Conservation (phyloP, 1,140 invertebrate genomes). For the Portunus trituberculatus region DNA sequence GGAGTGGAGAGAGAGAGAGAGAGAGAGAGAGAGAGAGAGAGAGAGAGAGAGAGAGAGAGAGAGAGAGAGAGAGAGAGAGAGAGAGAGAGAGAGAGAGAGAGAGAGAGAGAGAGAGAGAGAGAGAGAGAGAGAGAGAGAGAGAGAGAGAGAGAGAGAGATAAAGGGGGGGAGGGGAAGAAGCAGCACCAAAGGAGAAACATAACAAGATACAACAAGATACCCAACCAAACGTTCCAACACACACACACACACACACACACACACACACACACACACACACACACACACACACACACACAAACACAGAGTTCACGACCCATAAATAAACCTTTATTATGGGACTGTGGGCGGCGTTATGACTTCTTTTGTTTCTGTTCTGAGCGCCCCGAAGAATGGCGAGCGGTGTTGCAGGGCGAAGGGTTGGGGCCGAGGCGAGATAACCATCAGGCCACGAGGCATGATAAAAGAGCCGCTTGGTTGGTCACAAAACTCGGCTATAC, state of each 20-base stretch:
- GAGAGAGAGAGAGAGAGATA: slow-evolving; percentile 11
- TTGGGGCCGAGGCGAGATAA: not conserved
- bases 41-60: not conserved
- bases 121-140: slow-evolving; percentile 52
- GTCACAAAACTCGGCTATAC: not conserved
- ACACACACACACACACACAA: not conserved
- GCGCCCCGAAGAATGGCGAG: not conserved
- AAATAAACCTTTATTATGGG: not conserved
- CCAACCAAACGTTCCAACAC: not conserved
- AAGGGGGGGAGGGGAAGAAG: not conserved
- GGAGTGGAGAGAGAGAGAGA: not conserved
- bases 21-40: not conserved
- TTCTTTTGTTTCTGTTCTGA: slow-evolving; percentile 13
- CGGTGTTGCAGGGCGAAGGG: not conserved
- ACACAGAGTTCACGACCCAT: not conserved
- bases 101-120: slow-evolving; percentile 22
- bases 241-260: not conserved
- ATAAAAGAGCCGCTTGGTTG: not conserved
- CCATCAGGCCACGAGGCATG: not conserved
- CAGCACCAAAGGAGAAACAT: not conserved
- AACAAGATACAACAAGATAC: not conserved
- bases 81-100: not conserved
- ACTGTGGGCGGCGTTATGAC: not conserved
- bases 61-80: not conserved
- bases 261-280: no score